Percentiles rank a stretch among this genome's conserved stretches.
These are phyloP conservation scores for Macropis europaea DNA, from an alignment of 2,888 invertebrate genomes.

Conservation along the genomic window DNA sequence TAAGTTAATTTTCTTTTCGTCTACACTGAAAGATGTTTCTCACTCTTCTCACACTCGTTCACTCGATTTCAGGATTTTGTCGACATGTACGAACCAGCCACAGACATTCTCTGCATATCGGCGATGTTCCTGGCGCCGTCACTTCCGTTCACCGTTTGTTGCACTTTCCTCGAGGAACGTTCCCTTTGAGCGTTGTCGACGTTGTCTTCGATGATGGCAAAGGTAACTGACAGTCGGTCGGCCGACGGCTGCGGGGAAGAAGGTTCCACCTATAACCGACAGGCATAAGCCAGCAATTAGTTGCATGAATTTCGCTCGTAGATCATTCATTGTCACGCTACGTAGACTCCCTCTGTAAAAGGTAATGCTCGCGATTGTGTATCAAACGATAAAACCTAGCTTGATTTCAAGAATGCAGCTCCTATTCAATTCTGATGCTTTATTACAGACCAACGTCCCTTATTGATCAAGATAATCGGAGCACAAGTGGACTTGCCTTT, in stretches of 20 bases:
- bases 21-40: too few species aligned
- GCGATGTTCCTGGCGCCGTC: not conserved
- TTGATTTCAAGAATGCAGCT: not conserved
- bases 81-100: conserved; percentile 50
- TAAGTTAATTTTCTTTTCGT: too few species aligned
- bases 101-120: conserved; percentile 48
- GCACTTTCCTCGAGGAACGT: conserved; percentile 23
- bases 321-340: conserved; percentile 57
- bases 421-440: not conserved
- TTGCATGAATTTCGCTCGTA: conserved; percentile 48
- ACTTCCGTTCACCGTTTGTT: not conserved
- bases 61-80: not conserved
- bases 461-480: not conserved
- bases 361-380: not conserved
- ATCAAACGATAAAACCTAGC: conserved; percentile 8
- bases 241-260: conserved; percentile 86
- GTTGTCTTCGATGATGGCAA: conserved; percentile 83
- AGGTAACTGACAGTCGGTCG: conserved; percentile 87
- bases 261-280: conserved; percentile 80
- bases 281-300: conserved; percentile 46
- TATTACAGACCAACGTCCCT: too few species aligned
- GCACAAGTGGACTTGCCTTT: not conserved
- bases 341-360: not conserved
- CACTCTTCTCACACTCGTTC: not conserved
- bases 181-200: conserved; percentile 65